Conservation (phyloP, 2,113 vertebrate genomes). For the Apaloderma vittatum region DNA sequence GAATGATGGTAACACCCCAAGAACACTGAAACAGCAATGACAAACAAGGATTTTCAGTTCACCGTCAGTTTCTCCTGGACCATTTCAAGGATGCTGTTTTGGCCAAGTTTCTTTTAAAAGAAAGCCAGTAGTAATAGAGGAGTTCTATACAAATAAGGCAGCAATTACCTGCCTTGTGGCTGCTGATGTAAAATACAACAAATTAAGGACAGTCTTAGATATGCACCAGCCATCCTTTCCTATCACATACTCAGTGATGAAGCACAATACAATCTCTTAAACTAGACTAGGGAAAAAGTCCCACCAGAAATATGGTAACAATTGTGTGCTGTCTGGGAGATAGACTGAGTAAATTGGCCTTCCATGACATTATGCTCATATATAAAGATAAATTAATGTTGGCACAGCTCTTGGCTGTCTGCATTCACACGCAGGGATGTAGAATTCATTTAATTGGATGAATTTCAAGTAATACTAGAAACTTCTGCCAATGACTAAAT, state of each 20-base stretch:
- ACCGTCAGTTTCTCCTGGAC: background rate
- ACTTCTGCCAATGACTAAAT: conserved; percentile 13
- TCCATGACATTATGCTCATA: background rate
- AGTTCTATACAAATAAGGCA: background rate
- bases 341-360: background rate
- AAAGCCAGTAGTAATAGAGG: background rate
- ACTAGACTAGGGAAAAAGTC: background rate
- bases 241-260: background rate
- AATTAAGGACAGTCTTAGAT: background rate
- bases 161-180: background rate
- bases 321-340: background rate
- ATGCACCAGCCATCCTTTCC: background rate
- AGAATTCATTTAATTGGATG: conserved; percentile 36
- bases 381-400: conserved; percentile 8
- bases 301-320: background rate
- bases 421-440: background rate
- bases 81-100: background rate
- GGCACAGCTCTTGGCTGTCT: conserved; percentile 1
- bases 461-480: conserved; percentile 6
- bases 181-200: background rate
- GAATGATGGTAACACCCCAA: background rate
- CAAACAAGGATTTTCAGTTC: background rate
- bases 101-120: background rate
- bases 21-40: background rate
- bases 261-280: background rate